Evolutionary conservation across 2,888 invertebrate genomes (phyloP).

Genomic region (Pseudolycoriella hygida): DNA sequence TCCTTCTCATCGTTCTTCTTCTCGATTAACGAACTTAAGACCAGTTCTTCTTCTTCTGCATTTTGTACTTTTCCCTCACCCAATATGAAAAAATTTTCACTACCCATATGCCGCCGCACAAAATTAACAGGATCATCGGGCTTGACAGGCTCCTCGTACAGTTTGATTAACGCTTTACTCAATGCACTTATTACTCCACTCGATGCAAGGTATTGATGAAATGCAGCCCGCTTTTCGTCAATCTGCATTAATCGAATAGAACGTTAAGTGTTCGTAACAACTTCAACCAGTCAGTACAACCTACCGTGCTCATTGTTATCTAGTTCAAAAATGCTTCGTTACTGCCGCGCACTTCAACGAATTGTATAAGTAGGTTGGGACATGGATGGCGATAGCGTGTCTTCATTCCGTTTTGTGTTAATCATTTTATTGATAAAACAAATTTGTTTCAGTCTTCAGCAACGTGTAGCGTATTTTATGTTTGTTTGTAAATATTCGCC

Average conservation of each 20-base stretch:
- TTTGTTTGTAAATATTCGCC: too few species aligned
- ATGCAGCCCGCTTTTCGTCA: slow-evolving; percentile 28
- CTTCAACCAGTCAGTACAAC: neutral
- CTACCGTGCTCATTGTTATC: slow-evolving; percentile 3
- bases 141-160: slow-evolving; percentile 27
- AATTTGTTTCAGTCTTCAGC: too few species aligned
- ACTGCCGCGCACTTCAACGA: too few species aligned
- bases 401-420: too few species aligned
- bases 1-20: neutral
- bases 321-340: neutral
- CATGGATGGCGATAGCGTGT: too few species aligned
- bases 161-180: slow-evolving; percentile 25
- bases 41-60: slow-evolving; percentile 3
- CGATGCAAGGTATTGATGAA: slow-evolving; percentile 27
- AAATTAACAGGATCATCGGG: slow-evolving; percentile 28
- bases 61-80: too few species aligned
- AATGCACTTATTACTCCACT: slow-evolving; percentile 27
- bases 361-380: too few species aligned
- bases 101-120: slow-evolving; percentile 13
- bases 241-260: slow-evolving; percentile 1
- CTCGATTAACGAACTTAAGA: neutral
- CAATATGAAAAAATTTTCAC: too few species aligned
- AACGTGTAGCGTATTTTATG: too few species aligned
- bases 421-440: too few species aligned
- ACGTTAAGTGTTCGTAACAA: neutral